A percentile compares a stretch with the other conserved stretches of the same genome.
phyloP scores from a whole-genome alignment of 2,113 vertebrate genomes.

The Aythya baeri region DNA sequence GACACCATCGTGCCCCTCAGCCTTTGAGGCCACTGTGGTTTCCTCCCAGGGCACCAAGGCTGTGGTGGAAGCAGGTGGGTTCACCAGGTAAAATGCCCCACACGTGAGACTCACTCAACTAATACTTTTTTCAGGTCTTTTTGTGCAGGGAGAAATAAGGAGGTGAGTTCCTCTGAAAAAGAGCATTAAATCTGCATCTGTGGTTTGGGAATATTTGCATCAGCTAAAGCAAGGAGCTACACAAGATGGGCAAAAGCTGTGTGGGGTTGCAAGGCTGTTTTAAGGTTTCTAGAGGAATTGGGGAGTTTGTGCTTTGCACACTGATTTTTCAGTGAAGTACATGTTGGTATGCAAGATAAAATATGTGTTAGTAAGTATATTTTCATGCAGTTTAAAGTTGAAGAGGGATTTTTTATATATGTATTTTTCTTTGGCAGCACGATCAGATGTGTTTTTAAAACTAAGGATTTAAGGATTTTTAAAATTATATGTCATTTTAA shows the following conservation, averaged over 20 bases:
- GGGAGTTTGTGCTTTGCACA: not conserved
- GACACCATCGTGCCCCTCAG: rapidly evolving
- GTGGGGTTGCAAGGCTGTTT: not conserved
- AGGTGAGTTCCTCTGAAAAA: not conserved
- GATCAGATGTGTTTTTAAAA: no score
- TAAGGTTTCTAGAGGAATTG: rapidly evolving
- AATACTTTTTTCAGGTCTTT: not conserved
- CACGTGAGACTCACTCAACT: rapidly evolving
- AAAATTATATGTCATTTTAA: not conserved
- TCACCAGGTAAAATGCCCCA: rapidly evolving
- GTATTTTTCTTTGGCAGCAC: not conserved
- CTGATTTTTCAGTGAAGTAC: not conserved
- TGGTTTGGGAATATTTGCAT: not conserved
- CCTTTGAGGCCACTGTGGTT: not conserved
- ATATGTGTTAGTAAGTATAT: rapidly evolving
- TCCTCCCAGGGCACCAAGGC: no score
- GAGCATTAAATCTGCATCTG: not conserved
- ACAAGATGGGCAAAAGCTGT: rapidly evolving
- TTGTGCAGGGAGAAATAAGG: not conserved
- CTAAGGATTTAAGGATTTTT: not conserved
- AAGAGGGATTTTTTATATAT: not conserved
- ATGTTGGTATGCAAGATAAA: not conserved
- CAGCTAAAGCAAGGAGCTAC: rapidly evolving
- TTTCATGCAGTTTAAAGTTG: not conserved
- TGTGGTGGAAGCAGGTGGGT: not conserved